These are phyloP conservation scores for Drosophila ambigua DNA, from an alignment of 1,140 invertebrate genomes.

Conservation along the genomic window DNA sequence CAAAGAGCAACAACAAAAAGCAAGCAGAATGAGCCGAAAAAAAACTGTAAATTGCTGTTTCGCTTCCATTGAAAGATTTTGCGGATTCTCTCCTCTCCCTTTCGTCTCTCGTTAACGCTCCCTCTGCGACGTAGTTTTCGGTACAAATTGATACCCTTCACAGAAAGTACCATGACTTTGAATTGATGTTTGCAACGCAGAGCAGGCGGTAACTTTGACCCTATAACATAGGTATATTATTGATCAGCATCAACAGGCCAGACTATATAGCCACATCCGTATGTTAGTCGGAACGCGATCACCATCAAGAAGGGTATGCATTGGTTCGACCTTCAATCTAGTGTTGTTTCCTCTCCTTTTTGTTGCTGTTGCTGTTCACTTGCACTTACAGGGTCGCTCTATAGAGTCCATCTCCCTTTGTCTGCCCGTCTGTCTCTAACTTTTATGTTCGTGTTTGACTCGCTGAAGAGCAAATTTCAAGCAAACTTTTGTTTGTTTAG, in stretches of 20 bases:
- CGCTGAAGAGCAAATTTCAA: conserved; percentile 26
- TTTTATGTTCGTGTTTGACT: conserved; percentile 18
- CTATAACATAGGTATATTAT: too few species aligned
- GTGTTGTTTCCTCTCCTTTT: conserved; percentile 18
- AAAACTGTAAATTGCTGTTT: conserved; percentile 65
- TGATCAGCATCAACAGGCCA: too few species aligned
- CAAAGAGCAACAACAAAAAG: not conserved
- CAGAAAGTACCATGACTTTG: too few species aligned
- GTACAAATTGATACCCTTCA: not conserved
- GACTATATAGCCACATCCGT: too few species aligned
- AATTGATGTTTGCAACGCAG: too few species aligned
- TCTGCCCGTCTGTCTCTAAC: not conserved
- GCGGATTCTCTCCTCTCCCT: conserved; percentile 53
- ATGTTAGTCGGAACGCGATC: too few species aligned
- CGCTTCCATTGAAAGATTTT: conserved; percentile 64
- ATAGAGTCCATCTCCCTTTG: conserved; percentile 7
- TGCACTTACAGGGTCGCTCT: conserved; percentile 48
- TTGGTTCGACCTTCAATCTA: conserved; percentile 15
- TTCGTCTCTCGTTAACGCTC: conserved; percentile 3
- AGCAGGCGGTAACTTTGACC: too few species aligned
- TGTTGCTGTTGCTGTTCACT: conserved; percentile 47
- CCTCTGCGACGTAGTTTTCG: conserved; percentile 18
- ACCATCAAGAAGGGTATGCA: conserved; percentile 15
- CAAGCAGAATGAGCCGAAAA: conserved; percentile 27
- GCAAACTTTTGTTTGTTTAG: conserved; percentile 35